Conservation (phyloP, 2,113 vertebrate genomes). For the Cinclus cinclus region DNA sequence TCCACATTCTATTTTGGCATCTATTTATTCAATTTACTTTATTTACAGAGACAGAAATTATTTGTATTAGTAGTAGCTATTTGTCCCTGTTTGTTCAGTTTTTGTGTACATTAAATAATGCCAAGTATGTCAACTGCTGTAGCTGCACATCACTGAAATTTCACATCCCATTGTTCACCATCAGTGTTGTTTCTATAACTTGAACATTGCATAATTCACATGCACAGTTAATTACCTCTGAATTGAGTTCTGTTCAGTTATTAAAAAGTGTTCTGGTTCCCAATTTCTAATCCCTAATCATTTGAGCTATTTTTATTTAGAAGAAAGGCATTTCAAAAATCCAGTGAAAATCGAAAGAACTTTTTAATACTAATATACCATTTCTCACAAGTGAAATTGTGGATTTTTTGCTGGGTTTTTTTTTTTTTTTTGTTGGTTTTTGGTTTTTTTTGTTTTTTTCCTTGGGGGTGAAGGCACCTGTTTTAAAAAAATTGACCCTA, state of each 20-base stretch:
- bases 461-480: accelerated
- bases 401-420: not conserved
- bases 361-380: not conserved
- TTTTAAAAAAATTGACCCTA: not conserved
- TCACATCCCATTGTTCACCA: not conserved
- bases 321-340: not conserved
- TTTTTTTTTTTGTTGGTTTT: accelerated
- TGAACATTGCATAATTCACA: not conserved
- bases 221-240: not conserved
- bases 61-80: not conserved
- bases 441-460: accelerated
- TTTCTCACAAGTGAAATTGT: not conserved
- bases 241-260: not conserved
- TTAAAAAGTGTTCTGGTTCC: not conserved
- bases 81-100: not conserved
- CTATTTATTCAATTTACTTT: not conserved
- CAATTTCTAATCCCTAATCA: not conserved
- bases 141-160: not conserved
- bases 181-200: not conserved
- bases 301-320: not conserved
- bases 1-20: not conserved
- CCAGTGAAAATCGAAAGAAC: not conserved
- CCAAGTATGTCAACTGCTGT: not conserved
- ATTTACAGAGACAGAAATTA: not conserved
- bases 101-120: not conserved